Base-by-base conservation (phyloP, 2,113 vertebrate genomes). In the Anolis sagrei region DNA sequence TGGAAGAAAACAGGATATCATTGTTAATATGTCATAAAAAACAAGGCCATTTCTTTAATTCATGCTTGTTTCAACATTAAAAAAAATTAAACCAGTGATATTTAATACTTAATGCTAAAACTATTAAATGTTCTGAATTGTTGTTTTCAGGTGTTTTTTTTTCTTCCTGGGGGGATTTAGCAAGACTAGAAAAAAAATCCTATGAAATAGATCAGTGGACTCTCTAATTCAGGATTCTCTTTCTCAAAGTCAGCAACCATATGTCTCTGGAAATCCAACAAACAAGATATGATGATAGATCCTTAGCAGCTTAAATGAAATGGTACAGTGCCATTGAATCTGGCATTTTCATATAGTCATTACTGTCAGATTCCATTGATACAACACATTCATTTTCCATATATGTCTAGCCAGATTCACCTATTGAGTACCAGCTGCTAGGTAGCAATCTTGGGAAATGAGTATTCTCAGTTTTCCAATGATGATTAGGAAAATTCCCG, bases 21-120 rank as follows among this genome's bases (percentile, higher is more conserved):
- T 77, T 89, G 5, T n/a, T 87, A 84, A 1, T 13, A 1, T 76
- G 8, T 84, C 86, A 74, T 49, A 62, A 62, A 34, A 14, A 44
- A 14, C 74, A 23, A 6, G 7, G 36, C 5, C 36, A 54, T 74
- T 34, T 68, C 54, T 85, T 64, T 64, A 89, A 0, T 86, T 61
- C 2, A 51, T 2, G 25, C 0, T 58, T 18, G 73, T 64, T 75
- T 7, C 3, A 74, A 64, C 23, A 64, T 34, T 48, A 39, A 49
- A 64, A 8, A 78, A 18, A 69, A n/a, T 69, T 39, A 76, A 4
- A 78, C 16, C 25, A n/a, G 5, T 44, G 64, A 29, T 85, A 9
- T 6, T 79, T 73, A 62, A 64, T 48, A 49, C 8, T 29, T 64
- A 32, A 6, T 72, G 25, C 19, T 70, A 64, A 85, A 85, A 14